Evolutionary conservation across 2,888 invertebrate species (phyloP).

Genomic region (Sinelater perroti): DNA sequence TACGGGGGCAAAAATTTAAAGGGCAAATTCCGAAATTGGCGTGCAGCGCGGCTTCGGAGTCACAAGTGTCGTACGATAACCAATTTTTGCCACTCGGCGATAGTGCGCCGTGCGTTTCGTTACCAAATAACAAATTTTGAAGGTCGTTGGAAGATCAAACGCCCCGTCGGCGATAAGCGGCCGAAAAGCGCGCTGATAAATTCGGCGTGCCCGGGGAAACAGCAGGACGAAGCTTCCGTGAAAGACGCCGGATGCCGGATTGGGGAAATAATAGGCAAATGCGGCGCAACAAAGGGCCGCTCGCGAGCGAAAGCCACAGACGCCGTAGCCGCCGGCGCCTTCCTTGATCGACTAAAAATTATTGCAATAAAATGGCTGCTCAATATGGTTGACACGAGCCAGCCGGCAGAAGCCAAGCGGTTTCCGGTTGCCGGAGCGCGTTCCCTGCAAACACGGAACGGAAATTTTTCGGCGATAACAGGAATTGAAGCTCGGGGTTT

Average conservation of each 20-base stretch:
- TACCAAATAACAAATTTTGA: conserved; percentile 35
- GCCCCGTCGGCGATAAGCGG: conserved; percentile 25
- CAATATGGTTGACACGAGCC: conserved; percentile 12
- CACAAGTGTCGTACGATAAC: conserved; percentile 15
- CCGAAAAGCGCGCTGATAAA: conserved; percentile 7
- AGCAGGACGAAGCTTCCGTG: not conserved
- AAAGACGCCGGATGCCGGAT: not conserved
- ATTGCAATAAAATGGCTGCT: conserved; percentile 12
- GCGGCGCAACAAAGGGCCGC: not conserved
- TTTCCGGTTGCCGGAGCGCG: not conserved
- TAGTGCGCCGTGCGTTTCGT: conserved; percentile 16
- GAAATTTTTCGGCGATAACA: conserved; percentile 45
- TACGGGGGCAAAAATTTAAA: too few relatives aligned
- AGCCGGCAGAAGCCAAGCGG: conserved; percentile 15
- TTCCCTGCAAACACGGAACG: conserved; percentile 32
- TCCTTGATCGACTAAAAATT: conserved; percentile 16
- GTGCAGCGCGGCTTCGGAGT: too few relatives aligned
- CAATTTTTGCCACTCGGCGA: conserved; percentile 6
- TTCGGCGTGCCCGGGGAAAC: not conserved
- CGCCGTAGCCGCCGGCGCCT: conserved; percentile 25
- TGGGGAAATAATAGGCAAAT: not conserved
- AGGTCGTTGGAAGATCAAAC: conserved; percentile 35
- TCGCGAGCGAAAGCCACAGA: conserved; percentile 25
- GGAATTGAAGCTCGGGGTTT: too few relatives aligned
- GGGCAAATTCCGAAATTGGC: too few relatives aligned